phyloP scores from a whole-genome alignment of 2,797 vertebrate genomes.

The Siniperca scherzeri region DNA sequence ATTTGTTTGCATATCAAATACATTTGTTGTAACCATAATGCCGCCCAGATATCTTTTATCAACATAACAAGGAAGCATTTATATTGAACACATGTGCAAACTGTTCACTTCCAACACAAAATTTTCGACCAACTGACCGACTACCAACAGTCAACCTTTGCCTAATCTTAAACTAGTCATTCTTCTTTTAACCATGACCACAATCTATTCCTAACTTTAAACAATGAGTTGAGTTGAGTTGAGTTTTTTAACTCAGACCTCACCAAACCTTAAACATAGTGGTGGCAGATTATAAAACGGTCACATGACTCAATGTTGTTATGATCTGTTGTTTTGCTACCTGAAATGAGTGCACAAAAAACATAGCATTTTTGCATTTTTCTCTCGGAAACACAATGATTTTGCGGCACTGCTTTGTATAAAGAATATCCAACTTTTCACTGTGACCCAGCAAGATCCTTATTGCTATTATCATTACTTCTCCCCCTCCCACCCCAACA shows the following conservation, averaged over 20 bases:
- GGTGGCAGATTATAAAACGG: not conserved
- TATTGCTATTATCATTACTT: conserved; percentile 5
- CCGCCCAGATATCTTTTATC: not conserved
- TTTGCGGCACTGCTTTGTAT: conserved; percentile 16
- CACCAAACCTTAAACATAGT: not conserved
- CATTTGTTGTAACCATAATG: not conserved
- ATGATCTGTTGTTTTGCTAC: not conserved
- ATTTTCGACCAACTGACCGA: not conserved
- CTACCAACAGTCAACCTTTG: not conserved
- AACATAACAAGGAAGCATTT: not conserved
- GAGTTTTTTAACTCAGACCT: not conserved
- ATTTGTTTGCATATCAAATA: not conserved
- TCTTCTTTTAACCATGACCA: not conserved
- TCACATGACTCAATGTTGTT: not conserved
- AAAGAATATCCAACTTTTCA: conserved; percentile 17
- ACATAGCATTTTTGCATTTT: not conserved
- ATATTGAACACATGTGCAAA: not conserved
- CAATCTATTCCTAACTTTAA: not conserved
- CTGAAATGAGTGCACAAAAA: not conserved
- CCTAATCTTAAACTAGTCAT: not conserved
- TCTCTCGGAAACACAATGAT: conserved; percentile 13
- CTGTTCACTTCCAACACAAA: not conserved
- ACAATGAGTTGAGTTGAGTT: not conserved
- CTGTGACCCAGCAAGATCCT: conserved; percentile 38
- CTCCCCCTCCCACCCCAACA: conserved; percentile 5